Percentiles rank a stretch among this genome's conserved stretches.
Conservation (phyloP, 2,888 invertebrate species). For the Drosophila algonquin region DNA sequence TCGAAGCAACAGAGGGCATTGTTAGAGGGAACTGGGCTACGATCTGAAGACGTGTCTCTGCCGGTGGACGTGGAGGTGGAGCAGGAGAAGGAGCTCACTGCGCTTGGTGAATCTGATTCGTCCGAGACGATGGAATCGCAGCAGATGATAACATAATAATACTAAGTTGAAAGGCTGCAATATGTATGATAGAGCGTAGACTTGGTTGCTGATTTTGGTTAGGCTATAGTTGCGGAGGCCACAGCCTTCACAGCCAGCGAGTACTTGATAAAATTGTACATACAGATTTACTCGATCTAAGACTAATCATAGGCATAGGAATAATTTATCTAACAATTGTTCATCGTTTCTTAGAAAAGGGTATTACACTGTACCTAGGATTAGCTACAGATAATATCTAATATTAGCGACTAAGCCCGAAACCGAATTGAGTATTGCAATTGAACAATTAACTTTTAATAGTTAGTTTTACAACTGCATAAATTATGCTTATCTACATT, state of each 20-base stretch:
- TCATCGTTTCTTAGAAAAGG: background rate
- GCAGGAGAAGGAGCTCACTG: background rate
- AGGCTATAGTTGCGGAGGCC: background rate
- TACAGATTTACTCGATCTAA: background rate
- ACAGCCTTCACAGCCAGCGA: background rate
- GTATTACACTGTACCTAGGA: no score
- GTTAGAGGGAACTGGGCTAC: conserved; percentile 25
- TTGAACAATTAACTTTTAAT: background rate
- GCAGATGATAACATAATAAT: background rate
- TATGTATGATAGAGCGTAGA: background rate
- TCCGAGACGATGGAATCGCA: background rate
- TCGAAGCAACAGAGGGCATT: conserved; percentile 24
- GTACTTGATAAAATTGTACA: background rate
- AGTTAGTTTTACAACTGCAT: background rate
- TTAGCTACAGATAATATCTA: background rate
- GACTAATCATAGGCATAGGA: no score
- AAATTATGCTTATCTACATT: background rate
- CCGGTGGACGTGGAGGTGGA: conserved; percentile 3
- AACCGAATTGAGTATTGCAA: background rate
- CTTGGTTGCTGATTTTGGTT: background rate
- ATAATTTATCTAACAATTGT: background rate
- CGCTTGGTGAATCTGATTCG: background rate
- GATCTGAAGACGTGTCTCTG: no score
- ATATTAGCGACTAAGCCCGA: background rate
- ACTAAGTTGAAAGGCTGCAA: background rate